Evolutionary conservation across 92 coral and sea anemone genomes (phyloP).

Genomic region (Desmophyllum pertusum): DNA sequence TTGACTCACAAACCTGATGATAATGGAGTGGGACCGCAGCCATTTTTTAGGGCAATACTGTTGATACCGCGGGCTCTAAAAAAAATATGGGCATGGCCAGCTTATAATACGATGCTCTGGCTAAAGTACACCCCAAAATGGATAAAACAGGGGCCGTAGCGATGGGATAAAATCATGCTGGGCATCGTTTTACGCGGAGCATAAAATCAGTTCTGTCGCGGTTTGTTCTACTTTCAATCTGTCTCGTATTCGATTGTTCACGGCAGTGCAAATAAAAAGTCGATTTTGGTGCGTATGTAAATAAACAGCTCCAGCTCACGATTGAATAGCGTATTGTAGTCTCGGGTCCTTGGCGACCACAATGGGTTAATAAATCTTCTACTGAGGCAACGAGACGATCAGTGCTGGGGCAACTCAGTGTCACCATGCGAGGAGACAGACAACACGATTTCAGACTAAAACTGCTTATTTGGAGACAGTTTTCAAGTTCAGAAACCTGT

Average conservation of each 20-base stretch:
- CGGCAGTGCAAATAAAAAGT: not conserved
- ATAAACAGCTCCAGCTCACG: not conserved
- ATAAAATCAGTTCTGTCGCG: too few species aligned
- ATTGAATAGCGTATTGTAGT: not conserved
- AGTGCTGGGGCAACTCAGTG: not conserved
- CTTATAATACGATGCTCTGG: too few species aligned
- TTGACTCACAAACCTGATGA: too few species aligned
- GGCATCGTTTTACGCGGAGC: too few species aligned
- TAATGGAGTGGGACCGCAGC: too few species aligned
- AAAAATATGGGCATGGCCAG: too few species aligned
- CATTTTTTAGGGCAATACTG: too few species aligned
- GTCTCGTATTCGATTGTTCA: not conserved
- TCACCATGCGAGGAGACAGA: not conserved
- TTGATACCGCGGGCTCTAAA: too few species aligned
- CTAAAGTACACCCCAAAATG: too few species aligned
- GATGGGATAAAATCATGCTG: too few species aligned
- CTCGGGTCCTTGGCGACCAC: slow-evolving; percentile 5
- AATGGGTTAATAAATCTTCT: not conserved
- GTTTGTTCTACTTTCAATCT: not conserved
- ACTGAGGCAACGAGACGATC: not conserved
- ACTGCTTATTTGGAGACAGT: not conserved
- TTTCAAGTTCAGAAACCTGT: not conserved
- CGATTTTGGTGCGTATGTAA: not conserved
- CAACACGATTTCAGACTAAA: not conserved
- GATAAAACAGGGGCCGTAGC: too few species aligned